Evolutionary conservation across 2,113 vertebrate genomes (phyloP).

Genomic region (Erythrocercus mccallii): DNA sequence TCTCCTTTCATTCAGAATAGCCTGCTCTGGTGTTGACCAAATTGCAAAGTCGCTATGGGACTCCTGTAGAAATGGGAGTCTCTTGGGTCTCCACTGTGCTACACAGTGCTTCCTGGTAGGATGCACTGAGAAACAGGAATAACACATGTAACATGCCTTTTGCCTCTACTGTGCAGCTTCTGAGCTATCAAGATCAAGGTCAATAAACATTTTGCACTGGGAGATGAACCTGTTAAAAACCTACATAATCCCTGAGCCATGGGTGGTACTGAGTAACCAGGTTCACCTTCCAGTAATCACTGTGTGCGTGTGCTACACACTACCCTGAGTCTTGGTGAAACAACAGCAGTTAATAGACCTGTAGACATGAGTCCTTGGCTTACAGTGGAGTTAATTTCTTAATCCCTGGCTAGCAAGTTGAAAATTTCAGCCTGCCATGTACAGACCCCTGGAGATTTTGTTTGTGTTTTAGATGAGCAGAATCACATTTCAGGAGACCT

Average conservation of each 20-base stretch:
- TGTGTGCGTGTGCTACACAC: accelerated
- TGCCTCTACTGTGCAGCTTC: background rate
- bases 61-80: background rate
- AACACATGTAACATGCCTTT: background rate
- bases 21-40: background rate
- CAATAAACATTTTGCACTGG: background rate
- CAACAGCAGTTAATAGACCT: background rate
- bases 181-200: background rate
- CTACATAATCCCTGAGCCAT: background rate
- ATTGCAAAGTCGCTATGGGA: background rate
- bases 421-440: background rate
- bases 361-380: background rate
- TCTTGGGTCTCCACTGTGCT: background rate
- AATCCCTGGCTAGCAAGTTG: background rate
- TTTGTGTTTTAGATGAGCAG: background rate
- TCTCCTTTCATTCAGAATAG: background rate
- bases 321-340: background rate
- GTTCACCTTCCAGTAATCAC: background rate
- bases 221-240: background rate
- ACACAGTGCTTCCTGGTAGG: background rate
- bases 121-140: background rate
- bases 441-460: background rate
- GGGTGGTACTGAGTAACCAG: background rate
- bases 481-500: background rate
- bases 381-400: background rate